Percentiles rank a stretch among this genome's conserved stretches.
These are phyloP conservation scores for Siderastrea radians DNA, from an alignment of 92 coral and sea anemone species.

Conservation along the genomic window DNA sequence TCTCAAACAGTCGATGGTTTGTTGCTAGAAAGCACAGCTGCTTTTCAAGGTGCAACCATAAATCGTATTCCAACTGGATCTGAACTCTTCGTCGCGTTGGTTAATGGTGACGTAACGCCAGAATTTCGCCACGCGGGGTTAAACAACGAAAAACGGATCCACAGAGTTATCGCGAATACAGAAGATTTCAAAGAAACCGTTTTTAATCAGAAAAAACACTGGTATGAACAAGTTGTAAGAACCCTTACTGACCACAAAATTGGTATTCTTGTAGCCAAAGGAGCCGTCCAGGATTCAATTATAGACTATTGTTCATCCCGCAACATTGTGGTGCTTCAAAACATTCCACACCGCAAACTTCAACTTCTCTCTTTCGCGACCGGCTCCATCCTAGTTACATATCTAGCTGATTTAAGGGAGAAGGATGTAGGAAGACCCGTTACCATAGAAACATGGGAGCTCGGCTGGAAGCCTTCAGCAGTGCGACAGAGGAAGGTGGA, in stretches of 20 bases:
- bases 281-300: conserved; percentile 73
- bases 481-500: conserved; percentile 11
- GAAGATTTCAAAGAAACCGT: conserved; percentile 8
- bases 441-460: conserved; percentile 36
- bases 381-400: conserved; percentile 68
- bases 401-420: conserved; percentile 72
- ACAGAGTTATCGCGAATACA: conserved; percentile 45
- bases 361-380: conserved; percentile 81
- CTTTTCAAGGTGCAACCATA: conserved; percentile 6
- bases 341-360: conserved; percentile 54
- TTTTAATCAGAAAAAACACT: conserved; percentile 47
- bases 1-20: conserved; percentile 81
- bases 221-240: conserved; percentile 61
- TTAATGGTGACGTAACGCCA: conserved; percentile 87
- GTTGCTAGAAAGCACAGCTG: conserved; percentile 57
- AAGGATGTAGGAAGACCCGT: conserved; percentile 80
- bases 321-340: conserved; percentile 71
- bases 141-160: conserved; percentile 62
- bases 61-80: conserved; percentile 3
- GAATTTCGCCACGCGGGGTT: conserved; percentile 85
- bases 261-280: conserved; percentile 77
- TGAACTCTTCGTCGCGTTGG: conserved; percentile 56
- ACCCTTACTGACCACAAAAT: conserved; percentile 57
- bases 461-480: conserved; percentile 22
- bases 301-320: conserved; percentile 69